A percentile compares a stretch with the other conserved stretches of the same genome.
These are phyloP conservation scores for Halcyon chelicuti DNA, from an alignment of 2,797 vertebrate species.

Conservation along the genomic window DNA sequence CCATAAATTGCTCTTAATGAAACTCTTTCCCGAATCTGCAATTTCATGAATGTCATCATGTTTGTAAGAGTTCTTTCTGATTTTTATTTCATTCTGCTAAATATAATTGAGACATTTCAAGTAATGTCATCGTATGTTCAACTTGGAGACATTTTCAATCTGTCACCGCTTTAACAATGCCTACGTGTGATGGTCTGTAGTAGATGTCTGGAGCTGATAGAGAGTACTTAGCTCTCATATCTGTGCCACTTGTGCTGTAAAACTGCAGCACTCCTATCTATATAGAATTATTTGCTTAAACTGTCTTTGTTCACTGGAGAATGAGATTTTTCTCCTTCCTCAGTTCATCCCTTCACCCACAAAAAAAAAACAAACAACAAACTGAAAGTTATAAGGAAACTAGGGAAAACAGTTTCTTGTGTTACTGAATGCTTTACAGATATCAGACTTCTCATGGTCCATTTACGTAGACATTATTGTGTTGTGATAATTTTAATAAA, in stretches of 20 bases:
- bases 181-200: fast-evolving
- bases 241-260: not conserved
- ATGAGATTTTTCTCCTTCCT: not conserved
- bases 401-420: not conserved
- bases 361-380: not conserved
- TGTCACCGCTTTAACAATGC: not conserved
- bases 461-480: not conserved
- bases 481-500: not conserved
- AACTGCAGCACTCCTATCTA: not conserved
- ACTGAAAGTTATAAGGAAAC: not conserved
- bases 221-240: not conserved
- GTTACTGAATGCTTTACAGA: not conserved
- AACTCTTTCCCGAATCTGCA: not conserved
- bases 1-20: not conserved
- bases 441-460: not conserved
- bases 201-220: not conserved
- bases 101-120: not conserved
- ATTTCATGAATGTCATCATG: not conserved
- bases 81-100: not conserved
- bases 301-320: not conserved
- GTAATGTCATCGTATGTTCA: not conserved
- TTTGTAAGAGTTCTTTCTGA: not conserved
- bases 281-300: not conserved
- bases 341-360: not conserved
- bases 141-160: not conserved